Base-by-base conservation (phyloP, 2,113 vertebrate species). In the Ammodytes marinus region DNA sequence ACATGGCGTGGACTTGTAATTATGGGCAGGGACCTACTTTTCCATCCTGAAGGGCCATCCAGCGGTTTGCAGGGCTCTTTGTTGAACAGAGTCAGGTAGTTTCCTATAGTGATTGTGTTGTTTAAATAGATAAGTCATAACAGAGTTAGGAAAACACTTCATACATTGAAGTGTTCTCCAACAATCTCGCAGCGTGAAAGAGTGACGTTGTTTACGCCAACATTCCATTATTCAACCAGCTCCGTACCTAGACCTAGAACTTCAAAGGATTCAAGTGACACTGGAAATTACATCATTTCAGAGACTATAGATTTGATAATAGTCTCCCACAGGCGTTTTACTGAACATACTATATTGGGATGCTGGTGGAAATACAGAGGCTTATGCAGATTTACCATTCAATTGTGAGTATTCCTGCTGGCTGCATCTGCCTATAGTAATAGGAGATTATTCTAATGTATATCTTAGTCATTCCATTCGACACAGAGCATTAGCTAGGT, bases 61-160 rank as follows among this genome's bases (percentile, higher is more conserved):
- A 67, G 59, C 4, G 5, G 70, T 43, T 57, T 74, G 35, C 67
- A 69, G 74, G 40, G 79, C 69, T 55, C 72, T 82, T 50, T 61
- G 61, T 40, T 19, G 71, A 82, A 46, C 45, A 57, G 72, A 46
- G 69, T 71, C 81, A 71, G 58, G 52, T 67, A 55, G 69, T 83
- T 79, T 77, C 47, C 74, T 57, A 60, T 57, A 61, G 73, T 35
- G 35, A 84, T 86, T 19, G 50, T 77, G 69, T 49, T 75, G 80
- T 46, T 82, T 68, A 86, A 86, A 83, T 73, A 74, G 77, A 86
- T 89, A 73, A 75, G 60, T 85, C 72, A 84, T 84, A 66, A 80
- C 69, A 65, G 73, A 74, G 83, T 77, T 76, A 69, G 58, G 66
- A 87, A 88, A 89, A 86, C 89, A 84, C 89, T 87, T 82, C 46